Conservation (phyloP, 2,113 vertebrate species). For the Pagrus major region DNA sequence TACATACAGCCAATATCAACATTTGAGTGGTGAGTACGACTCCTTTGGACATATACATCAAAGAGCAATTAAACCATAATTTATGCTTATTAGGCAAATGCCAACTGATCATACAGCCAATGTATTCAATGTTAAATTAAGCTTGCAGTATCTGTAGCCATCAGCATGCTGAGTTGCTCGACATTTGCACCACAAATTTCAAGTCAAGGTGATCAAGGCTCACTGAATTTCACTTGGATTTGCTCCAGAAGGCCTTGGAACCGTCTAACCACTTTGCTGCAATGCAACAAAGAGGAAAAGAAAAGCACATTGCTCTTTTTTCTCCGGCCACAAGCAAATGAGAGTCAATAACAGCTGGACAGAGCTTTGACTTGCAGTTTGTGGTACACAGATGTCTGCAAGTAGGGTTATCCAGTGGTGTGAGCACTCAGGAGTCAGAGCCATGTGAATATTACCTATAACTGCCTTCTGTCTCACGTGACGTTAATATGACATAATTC, state of each 20-base stretch:
- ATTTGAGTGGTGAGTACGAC: not conserved
- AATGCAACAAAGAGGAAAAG: not conserved
- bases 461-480: not conserved
- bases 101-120: not conserved
- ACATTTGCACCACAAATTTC: not conserved
- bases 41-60: not conserved
- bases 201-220: conserved; percentile 4
- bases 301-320: not conserved
- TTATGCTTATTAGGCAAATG: not conserved
- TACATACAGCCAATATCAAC: not conserved
- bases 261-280: not conserved
- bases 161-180: not conserved
- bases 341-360: conserved; percentile 4
- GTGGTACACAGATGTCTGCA: not conserved
- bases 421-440: not conserved
- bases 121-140: not conserved
- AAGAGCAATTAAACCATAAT: not conserved
- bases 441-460: not conserved
- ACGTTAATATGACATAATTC: not conserved
- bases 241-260: not conserved
- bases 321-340: conserved; percentile 8
- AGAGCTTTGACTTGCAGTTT: not conserved
- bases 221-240: not conserved
- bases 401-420: not conserved
- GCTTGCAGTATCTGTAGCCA: no score